Evolutionary conservation across 2,797 vertebrate species (phyloP), one percentile per base, ranked within the genome.

Genomic region (Prionace glauca): DNA sequence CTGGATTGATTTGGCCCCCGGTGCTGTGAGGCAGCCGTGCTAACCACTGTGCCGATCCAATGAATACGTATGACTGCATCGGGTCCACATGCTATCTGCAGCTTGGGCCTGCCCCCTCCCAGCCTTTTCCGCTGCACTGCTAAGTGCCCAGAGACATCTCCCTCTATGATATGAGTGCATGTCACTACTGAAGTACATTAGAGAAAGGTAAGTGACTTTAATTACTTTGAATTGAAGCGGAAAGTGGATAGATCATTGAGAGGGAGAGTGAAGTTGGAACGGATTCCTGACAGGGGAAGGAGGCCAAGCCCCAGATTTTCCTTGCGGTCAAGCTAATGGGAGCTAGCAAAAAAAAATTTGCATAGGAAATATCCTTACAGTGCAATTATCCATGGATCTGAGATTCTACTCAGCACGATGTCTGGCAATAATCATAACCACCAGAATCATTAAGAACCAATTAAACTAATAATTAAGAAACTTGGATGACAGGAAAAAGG

Each of bases 391-490:
- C 87, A 29, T 90, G 24, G 87, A 12, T 62, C 87, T 60, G 56
- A 56, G 81, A 45, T 84, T 45, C 18, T 20, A 45, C 81, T 84
- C 41, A 84, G 81, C 50, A 90, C 16, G 3, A 1, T 32, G 14
- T 29, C 56, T 90, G 87, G 60, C 87, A 90, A 90, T 90, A 32
- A 62, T 56, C 26, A 14, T 90, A 29, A 60, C 87, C 87, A 62
- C 87, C 56, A 62, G 87, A 90, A 62, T 90, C 87, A 93, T 93
- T 93, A 71, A 71, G 65, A 93, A 71, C 65, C 67, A 93, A 93
- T 93, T 93, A 93, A 93, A 93, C 91, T 26, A 93, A 93, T 93
- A 67, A 67, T 69, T 93, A 69, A 93, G 65, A 69, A 93, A 69
- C 20, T 79, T 18, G n/a, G 29, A 69, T 93, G 91, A 24, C 91